Evolutionary conservation across 1,140 invertebrate genomes (phyloP).

Genomic region (Brachystomella parvula): DNA sequence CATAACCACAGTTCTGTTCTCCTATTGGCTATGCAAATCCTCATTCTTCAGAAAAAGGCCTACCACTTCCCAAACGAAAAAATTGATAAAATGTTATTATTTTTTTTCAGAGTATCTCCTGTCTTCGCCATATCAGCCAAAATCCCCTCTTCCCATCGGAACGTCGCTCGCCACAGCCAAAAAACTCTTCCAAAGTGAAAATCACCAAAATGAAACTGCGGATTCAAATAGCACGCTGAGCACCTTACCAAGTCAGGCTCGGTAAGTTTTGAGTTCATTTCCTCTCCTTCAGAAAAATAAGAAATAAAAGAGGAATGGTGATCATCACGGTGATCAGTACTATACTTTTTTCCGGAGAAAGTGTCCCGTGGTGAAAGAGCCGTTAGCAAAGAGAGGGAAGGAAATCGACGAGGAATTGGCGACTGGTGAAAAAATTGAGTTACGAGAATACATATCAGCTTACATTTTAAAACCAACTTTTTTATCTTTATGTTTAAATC

Average conservation of each 20-base stretch:
- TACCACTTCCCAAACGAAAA: background rate
- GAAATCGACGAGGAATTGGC: background rate
- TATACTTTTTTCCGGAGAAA: background rate
- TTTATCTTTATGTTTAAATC: slow-evolving; percentile 26
- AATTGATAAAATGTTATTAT: slow-evolving; percentile 10
- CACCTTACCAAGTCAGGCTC: slow-evolving; percentile 37
- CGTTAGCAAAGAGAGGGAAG: background rate
- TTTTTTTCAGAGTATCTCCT: slow-evolving; percentile 37
- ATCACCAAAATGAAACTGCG: slow-evolving; percentile 35
- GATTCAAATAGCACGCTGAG: slow-evolving; percentile 36
- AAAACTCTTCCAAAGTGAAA: slow-evolving; percentile 38
- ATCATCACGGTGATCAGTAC: background rate
- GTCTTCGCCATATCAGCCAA: slow-evolving; percentile 39
- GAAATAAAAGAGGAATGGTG: background rate
- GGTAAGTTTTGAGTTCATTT: slow-evolving; percentile 22
- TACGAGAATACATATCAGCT: background rate
- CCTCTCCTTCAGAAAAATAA: background rate
- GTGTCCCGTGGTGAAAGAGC: background rate
- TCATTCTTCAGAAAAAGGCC: background rate
- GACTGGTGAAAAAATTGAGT: background rate
- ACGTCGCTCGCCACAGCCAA: slow-evolving; percentile 37
- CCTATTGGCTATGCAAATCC: background rate
- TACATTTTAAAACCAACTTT: slow-evolving; percentile 1
- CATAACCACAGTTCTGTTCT: background rate
- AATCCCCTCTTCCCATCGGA: slow-evolving; percentile 34